Conservation (phyloP, 1,140 invertebrate genomes). For the Eufriesea mexicana region DNA sequence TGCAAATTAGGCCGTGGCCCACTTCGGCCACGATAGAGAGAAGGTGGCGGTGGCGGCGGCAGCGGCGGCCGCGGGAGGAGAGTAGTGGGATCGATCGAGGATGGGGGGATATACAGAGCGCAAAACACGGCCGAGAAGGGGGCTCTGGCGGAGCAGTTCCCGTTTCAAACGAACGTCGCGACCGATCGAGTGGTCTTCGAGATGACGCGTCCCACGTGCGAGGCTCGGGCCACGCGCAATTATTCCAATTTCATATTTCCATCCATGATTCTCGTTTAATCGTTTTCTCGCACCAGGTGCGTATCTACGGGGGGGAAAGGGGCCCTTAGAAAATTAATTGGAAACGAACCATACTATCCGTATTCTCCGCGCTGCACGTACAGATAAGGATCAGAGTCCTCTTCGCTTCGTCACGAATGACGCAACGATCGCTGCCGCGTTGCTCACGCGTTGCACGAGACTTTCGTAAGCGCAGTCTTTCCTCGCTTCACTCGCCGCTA, state of each 20-base stretch:
- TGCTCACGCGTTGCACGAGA: slow-evolving; percentile 64
- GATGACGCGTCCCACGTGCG: slow-evolving; percentile 19
- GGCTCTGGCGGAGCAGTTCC: slow-evolving; percentile 16
- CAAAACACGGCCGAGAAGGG: slow-evolving; percentile 16
- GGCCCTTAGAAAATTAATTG: too few relatives aligned
- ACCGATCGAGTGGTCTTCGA: slow-evolving; percentile 20
- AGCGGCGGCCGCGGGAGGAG: slow-evolving; percentile 7
- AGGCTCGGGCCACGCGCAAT: background rate
- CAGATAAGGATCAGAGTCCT: slow-evolving; percentile 43
- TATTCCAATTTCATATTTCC: background rate
- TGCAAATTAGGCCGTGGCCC: slow-evolving; percentile 81
- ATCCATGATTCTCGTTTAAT: too few relatives aligned
- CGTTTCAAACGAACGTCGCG: slow-evolving; percentile 49
- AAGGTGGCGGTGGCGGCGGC: slow-evolving; percentile 26
- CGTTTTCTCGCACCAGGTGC: too few relatives aligned
- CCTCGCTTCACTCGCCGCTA: background rate
- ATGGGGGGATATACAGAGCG: slow-evolving; percentile 36
- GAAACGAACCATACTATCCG: too few relatives aligned
- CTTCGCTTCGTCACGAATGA: slow-evolving; percentile 55
- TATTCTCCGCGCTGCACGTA: background rate
- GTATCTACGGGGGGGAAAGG: too few relatives aligned
- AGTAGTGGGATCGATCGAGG: slow-evolving; percentile 58
- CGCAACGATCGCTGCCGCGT: slow-evolving; percentile 51
- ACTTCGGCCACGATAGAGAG: slow-evolving; percentile 71
- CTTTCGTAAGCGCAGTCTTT: slow-evolving; percentile 57